Conservation (phyloP, 2,888 invertebrate genomes). For the Ennomos erosarius region DNA sequence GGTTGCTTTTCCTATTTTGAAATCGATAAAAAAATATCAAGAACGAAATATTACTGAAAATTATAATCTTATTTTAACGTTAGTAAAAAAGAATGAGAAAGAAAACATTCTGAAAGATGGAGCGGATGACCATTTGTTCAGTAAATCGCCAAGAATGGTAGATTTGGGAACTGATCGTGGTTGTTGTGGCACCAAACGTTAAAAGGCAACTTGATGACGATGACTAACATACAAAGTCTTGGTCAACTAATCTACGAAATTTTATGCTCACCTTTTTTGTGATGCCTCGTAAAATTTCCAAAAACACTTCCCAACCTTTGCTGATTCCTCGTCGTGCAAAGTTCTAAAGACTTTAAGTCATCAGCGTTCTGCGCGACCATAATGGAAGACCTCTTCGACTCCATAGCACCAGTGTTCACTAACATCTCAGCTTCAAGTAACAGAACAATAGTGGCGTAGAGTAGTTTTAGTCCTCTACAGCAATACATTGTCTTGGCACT, state of each 20-base stretch:
- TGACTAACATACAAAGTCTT: not conserved
- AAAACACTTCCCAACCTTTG: slow-evolving; percentile 78
- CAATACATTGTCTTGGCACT: slow-evolving; percentile 84
- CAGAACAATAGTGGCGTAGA: slow-evolving; percentile 76
- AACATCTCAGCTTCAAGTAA: slow-evolving; percentile 75
- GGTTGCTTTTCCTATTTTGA: too few relatives aligned
- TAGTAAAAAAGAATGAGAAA: too few relatives aligned
- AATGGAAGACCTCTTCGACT: slow-evolving; percentile 76
- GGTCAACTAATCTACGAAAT: not conserved
- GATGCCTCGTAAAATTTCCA: slow-evolving; percentile 79
- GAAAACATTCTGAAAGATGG: too few relatives aligned
- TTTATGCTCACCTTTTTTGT: slow-evolving; percentile 70
- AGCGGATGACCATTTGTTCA: too few relatives aligned
- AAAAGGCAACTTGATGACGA: not conserved
- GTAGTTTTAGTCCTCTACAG: slow-evolving; percentile 79
- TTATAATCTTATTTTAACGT: too few relatives aligned
- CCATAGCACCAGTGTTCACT: slow-evolving; percentile 77
- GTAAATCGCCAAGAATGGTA: too few relatives aligned
- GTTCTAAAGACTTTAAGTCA: slow-evolving; percentile 73
- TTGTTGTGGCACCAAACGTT: not conserved
- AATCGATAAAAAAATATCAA: too few relatives aligned
- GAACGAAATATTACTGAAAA: too few relatives aligned
- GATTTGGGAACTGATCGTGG: too few relatives aligned
- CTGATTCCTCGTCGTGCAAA: slow-evolving; percentile 75
- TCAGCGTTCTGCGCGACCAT: slow-evolving; percentile 72